phyloP scores from a whole-genome alignment of 2,797 vertebrate species.

The Okamejei kenojei region DNA sequence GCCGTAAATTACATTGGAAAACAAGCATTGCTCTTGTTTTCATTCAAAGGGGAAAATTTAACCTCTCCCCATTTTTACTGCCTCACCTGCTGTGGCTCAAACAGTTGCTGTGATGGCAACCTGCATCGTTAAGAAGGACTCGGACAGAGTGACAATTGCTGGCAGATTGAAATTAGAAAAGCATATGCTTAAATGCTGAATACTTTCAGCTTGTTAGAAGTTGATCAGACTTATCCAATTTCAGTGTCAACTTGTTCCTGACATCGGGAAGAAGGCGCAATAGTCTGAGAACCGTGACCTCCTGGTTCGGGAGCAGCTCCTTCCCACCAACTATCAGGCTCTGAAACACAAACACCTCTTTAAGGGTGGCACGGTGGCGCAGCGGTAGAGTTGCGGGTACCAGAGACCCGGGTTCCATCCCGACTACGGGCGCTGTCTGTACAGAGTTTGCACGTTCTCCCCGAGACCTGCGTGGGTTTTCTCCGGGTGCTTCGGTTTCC shows the following conservation, averaged over 20 bases:
- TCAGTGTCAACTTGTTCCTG: background rate
- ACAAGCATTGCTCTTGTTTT: background rate
- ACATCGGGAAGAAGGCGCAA: no score
- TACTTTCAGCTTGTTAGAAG: background rate
- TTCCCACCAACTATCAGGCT: no score
- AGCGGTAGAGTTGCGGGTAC: no score
- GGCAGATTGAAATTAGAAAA: background rate
- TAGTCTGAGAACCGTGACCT: no score
- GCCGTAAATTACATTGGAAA: background rate
- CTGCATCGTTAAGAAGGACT: background rate
- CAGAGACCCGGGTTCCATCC: no score
- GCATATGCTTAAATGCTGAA: background rate
- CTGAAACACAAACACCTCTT: no score
- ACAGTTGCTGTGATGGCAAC: background rate
- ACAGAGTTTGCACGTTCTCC: no score
- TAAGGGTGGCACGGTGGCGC: no score
- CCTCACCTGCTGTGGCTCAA: conserved; percentile 6
- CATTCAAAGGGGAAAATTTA: conserved; percentile 3
- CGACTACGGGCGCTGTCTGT: no score
- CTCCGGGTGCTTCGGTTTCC: no score
- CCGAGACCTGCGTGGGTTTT: no score
- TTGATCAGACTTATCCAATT: background rate
- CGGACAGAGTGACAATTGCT: background rate
- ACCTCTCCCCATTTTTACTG: background rate
- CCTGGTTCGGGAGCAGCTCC: no score